Evolutionary conservation across 2,888 invertebrate species (phyloP).

Genomic region (Drosophila affinis): DNA sequence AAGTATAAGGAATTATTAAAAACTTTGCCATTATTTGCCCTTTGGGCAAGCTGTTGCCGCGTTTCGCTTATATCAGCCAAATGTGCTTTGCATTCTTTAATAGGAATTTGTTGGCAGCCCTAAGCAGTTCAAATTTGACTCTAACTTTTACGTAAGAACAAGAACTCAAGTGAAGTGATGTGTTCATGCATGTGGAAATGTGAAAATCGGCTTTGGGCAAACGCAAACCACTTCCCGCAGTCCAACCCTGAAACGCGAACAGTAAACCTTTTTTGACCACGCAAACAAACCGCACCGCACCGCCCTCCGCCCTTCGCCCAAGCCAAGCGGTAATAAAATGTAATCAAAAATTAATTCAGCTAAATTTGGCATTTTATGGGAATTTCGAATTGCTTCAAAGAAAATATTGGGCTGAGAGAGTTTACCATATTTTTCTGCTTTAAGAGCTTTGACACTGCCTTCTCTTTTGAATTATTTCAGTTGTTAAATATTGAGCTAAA

Average conservation of each 20-base stretch:
- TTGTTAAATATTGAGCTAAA: conserved; percentile 20
- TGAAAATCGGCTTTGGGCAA: conserved; percentile 17
- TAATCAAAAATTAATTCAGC: conserved; percentile 56
- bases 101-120: neutral
- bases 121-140: conserved; percentile 7
- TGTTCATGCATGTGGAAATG: conserved; percentile 29
- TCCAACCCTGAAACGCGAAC: neutral
- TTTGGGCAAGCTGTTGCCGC: neutral
- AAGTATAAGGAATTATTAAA: neutral
- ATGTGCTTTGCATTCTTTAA: neutral
- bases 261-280: conserved; percentile 17
- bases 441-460: conserved; percentile 17
- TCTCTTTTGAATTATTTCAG: conserved; percentile 35
- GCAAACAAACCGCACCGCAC: neutral
- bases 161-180: conserved; percentile 7
- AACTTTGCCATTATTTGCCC: neutral
- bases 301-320: neutral
- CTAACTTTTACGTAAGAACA: neutral
- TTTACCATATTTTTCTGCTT: conserved; percentile 26
- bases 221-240: neutral
- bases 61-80: neutral
- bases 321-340: conserved; percentile 42
- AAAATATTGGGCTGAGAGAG: conserved; percentile 30
- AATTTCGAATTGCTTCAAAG: conserved; percentile 29
- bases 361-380: conserved; percentile 49